Base-by-base conservation (phyloP, 2,797 vertebrate genomes). In the Avahi laniger region DNA sequence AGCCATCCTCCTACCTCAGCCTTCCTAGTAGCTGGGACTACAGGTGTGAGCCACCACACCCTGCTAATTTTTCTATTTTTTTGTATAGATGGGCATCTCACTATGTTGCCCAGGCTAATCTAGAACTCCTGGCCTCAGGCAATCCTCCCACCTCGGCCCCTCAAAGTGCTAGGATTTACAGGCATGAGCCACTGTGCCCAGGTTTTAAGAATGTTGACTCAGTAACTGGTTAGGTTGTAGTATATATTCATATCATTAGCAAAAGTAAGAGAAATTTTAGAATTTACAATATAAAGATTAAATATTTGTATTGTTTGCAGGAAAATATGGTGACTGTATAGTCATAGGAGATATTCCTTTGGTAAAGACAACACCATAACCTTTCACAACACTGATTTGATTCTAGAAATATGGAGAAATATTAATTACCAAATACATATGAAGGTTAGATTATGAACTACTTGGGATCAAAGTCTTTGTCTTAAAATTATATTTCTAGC, bases 331-430 rank as follows among this genome's bases (percentile, higher is more conserved):
- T 86, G 35, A 43, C 30, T 89, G 3, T 28, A 6, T 92, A 82
- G 35, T 67, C 85, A 78, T 48, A 76, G 38, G 46, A 69, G 86
- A 13, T 61, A 57, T 79, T 96, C 9, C 2, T 86, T 0, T 89
- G 12, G 93, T 93, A 92, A 82, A 35, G 54, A 59, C 9, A 95
- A 54, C 57, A 38, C 59, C 13, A 3, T 67, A 26, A 20, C n/a
- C n/a, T 67, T 65, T 95, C 24, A 92, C 35, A 91, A 50, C 28
- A 75, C 8, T 88, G 38, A 94, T 95, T 75, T 79, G 59, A 54
- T 90, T 96, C 57, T 83, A 87, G 69, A 96, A 93, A 52, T 86
- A 93, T 2, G 88, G 18, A 89, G n/a, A 89, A 89, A 52, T 76
- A 67, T 5, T 93, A 87, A 43, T 94, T 30, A n/a, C 11, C 86